phyloP scores from a whole-genome alignment of 2,113 vertebrate genomes.

The Deroptyus accipitrinus region DNA sequence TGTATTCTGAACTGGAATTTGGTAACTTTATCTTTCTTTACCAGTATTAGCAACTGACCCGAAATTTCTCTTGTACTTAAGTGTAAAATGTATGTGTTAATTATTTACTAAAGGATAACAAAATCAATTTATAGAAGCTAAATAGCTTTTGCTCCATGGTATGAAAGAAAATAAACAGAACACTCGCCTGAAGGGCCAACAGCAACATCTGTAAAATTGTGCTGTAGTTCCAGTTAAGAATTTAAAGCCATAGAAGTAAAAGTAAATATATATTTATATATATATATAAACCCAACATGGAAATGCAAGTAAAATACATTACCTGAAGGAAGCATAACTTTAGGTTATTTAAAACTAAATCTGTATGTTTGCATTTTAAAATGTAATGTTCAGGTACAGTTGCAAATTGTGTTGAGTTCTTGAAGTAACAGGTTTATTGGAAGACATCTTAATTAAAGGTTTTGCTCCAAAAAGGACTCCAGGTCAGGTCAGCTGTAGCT shows the following conservation, averaged over 20 bases:
- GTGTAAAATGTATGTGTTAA: background rate
- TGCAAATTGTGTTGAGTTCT: background rate
- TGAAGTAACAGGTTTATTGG: background rate
- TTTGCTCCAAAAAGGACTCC: background rate
- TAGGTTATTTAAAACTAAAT: background rate
- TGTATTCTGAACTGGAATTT: background rate
- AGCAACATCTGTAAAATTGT: background rate
- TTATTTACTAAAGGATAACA: background rate
- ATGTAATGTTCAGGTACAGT: background rate
- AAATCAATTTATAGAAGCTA: background rate
- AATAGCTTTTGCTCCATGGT: background rate
- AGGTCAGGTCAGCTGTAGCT: background rate
- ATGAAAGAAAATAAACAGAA: background rate
- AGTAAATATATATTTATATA: background rate
- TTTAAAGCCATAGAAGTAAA: background rate
- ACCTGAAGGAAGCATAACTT: background rate
- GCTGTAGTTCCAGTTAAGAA: background rate
- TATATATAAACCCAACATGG: background rate
- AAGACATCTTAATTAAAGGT: background rate
- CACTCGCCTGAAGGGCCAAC: background rate
- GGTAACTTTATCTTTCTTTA: background rate
- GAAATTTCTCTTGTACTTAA: background rate
- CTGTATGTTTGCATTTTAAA: background rate
- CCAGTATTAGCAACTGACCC: background rate
- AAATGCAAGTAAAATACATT: background rate